Conservation (phyloP, 2,113 vertebrate genomes). For the Antennarius striatus region DNA sequence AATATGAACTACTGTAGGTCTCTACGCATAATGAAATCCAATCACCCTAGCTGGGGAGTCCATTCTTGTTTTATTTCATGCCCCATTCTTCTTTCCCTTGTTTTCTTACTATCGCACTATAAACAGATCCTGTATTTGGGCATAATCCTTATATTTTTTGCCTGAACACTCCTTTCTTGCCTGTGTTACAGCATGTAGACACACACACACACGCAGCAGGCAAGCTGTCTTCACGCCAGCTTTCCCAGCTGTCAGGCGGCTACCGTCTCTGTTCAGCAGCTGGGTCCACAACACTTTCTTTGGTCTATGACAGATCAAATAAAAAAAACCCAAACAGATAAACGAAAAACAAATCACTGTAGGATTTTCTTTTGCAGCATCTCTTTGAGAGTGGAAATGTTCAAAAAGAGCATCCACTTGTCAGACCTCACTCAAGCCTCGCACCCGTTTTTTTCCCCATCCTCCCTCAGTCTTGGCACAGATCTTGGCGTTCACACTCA, state of each 20-base stretch:
- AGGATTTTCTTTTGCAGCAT: conserved; percentile 47
- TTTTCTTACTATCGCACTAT: conserved; percentile 43
- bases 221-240: conserved; percentile 27
- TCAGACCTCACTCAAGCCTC: conserved; percentile 53
- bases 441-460: conserved; percentile 29
- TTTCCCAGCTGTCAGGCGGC: conserved; percentile 53
- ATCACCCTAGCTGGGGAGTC: conserved; percentile 32
- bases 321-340: conserved; percentile 16
- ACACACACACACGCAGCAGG: conserved; percentile 21
- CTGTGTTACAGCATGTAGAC: conserved; percentile 44
- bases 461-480: conserved; percentile 60
- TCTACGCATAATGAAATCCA: conserved; percentile 50
- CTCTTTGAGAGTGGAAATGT: conserved; percentile 24
- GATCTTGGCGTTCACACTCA: conserved; percentile 57
- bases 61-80: conserved; percentile 24
- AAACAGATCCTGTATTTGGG: conserved; percentile 53
- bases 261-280: conserved; percentile 59
- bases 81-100: conserved; percentile 45
- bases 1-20: conserved; percentile 33
- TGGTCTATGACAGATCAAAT: conserved; percentile 48
- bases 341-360: conserved; percentile 18
- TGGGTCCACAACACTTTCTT: conserved; percentile 28
- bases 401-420: conserved; percentile 55
- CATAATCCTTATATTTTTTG: conserved; percentile 45
- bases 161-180: conserved; percentile 44